phyloP scores from a whole-genome alignment of 2,888 invertebrate species.

The Dichetophora obliterata region DNA sequence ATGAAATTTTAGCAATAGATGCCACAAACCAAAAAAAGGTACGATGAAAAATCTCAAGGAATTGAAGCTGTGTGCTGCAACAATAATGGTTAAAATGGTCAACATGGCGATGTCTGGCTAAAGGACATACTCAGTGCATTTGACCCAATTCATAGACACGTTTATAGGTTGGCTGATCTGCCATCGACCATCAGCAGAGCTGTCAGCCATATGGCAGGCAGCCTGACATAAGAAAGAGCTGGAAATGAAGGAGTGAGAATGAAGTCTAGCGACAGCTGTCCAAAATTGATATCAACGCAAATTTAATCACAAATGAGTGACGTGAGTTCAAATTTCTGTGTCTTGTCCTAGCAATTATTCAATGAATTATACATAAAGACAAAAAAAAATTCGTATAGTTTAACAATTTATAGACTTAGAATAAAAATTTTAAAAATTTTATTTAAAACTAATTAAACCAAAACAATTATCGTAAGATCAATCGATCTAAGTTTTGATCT shows the following conservation, averaged over 20 bases:
- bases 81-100: conserved; percentile 10
- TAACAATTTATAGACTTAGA: no score
- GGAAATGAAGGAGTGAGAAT: not conserved
- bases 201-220: no score
- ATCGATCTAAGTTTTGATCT: no score
- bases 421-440: no score
- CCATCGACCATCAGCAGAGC: no score
- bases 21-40: not conserved
- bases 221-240: no score
- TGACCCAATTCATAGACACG: not conserved
- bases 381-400: no score
- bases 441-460: no score
- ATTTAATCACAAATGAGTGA: conserved; percentile 14
- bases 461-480: no score
- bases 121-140: not conserved
- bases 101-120: not conserved
- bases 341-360: not conserved
- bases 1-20: not conserved
- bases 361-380: no score
- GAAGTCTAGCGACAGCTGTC: conserved; percentile 14
- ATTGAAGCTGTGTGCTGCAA: not conserved
- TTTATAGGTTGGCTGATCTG: no score
- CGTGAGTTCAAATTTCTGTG: not conserved
- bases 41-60: not conserved
- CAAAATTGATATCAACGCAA: conserved; percentile 21